Evolutionary conservation across 2,797 vertebrate species (phyloP).

Genomic region (Pygocentrus nattereri): DNA sequence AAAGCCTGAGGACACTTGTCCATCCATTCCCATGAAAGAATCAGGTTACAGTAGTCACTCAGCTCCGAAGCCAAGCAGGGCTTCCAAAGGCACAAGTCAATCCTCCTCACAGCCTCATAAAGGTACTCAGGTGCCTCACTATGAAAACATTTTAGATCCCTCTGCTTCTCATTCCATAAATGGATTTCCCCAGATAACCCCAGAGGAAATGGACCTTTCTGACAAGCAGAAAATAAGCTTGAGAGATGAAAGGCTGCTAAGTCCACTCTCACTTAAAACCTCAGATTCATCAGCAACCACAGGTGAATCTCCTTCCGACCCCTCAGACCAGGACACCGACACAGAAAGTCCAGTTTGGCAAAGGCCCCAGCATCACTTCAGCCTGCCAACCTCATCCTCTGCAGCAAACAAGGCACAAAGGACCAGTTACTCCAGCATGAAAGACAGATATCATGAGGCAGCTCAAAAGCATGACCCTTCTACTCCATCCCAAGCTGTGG

Average conservation of each 20-base stretch:
- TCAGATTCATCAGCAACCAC: conserved; percentile 51
- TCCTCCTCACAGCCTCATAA: conserved; percentile 66
- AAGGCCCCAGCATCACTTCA: conserved; percentile 60
- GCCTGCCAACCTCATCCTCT: conserved; percentile 63
- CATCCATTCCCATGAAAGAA: conserved; percentile 63
- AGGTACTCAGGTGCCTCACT: conserved; percentile 73
- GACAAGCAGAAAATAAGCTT: conserved; percentile 58
- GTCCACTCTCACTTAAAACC: conserved; percentile 36
- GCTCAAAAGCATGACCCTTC: conserved; percentile 60
- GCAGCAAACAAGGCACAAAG: conserved; percentile 58
- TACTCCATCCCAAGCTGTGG: conserved; percentile 55
- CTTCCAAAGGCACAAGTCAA: conserved; percentile 53
- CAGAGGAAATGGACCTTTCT: conserved; percentile 62
- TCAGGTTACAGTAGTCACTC: conserved; percentile 56
- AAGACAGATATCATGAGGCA: conserved; percentile 50
- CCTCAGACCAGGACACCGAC: conserved; percentile 71
- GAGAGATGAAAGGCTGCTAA: conserved; percentile 66
- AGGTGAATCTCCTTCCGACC: conserved; percentile 46
- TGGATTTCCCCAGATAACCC: conserved; percentile 61
- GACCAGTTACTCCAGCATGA: conserved; percentile 61
- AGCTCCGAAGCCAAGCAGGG: conserved; percentile 56
- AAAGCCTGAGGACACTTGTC: conserved; percentile 72
- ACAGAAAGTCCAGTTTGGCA: conserved; percentile 78
- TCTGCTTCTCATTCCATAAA: conserved; percentile 54
- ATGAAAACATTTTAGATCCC: conserved; percentile 83